These are phyloP conservation scores for Holocentrus rufus DNA, from an alignment of 2,797 vertebrate species.

Conservation along the genomic window DNA sequence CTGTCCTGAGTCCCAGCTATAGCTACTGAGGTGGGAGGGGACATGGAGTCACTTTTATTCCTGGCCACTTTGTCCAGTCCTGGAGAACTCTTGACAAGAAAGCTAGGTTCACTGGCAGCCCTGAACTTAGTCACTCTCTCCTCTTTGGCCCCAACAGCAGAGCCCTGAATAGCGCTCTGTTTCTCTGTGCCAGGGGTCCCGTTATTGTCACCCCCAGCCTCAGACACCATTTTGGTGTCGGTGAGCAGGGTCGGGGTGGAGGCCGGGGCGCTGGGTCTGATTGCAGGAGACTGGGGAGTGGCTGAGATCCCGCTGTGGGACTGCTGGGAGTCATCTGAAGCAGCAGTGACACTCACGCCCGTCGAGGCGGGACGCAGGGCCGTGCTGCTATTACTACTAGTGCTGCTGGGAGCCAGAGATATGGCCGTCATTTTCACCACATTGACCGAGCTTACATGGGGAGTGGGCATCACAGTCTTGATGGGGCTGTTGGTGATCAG, in stretches of 20 bases:
- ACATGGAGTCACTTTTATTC: constrained; percentile 85
- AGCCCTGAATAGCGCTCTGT: constrained; percentile 71
- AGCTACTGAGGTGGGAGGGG: constrained; percentile 78
- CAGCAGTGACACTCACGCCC: constrained; percentile 74
- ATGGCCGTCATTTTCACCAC: constrained; percentile 99
- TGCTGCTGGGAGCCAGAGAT: constrained; percentile 90
- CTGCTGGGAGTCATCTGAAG: constrained; percentile 86
- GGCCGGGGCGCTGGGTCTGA: constrained; percentile 72
- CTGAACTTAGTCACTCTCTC: constrained; percentile 86
- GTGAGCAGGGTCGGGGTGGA: constrained; percentile 68
- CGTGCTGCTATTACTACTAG: constrained; percentile 73
- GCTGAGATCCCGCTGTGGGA: constrained; percentile 80
- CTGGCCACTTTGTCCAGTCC: constrained; percentile 82
- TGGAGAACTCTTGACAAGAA: constrained; percentile 84
- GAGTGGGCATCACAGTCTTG: constrained; percentile 95
- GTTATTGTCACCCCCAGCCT: constrained; percentile 83
- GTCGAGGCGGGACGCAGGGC: constrained; percentile 85
- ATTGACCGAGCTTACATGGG: constrained; percentile 94
- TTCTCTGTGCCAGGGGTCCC: constrained; percentile 80
- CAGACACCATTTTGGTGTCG: constrained; percentile 88
- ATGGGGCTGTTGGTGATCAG: constrained; percentile 99
- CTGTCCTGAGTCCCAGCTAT: constrained; percentile 84
- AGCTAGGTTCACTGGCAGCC: constrained; percentile 84
- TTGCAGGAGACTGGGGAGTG: constrained; percentile 83
- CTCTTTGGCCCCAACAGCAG: constrained; percentile 78